Percentiles rank a stretch among this genome's conserved stretches.
phyloP scores from a whole-genome alignment of 2,113 vertebrate genomes.

The Sakesphorus luctuosus region DNA sequence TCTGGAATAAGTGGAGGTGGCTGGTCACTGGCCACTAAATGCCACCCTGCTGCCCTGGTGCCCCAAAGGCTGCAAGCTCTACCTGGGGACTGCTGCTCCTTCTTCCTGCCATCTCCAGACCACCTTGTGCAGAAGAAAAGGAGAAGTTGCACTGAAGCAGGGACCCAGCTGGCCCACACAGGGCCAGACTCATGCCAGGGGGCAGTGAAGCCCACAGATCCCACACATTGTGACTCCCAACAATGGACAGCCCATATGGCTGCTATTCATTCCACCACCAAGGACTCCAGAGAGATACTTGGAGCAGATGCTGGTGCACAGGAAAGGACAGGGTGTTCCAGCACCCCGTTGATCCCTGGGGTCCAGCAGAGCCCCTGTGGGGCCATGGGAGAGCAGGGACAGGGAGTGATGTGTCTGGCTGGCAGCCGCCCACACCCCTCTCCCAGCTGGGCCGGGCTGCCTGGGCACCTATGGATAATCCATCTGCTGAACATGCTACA shows the following conservation, averaged over 20 bases:
- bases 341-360: background rate
- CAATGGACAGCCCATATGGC: fast-evolving
- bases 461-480: slow-evolving; percentile 22
- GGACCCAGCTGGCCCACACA: background rate
- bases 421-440: background rate
- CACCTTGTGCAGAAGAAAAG: background rate
- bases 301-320: fast-evolving
- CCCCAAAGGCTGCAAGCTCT: background rate
- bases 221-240: fast-evolving
- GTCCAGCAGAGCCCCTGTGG: background rate
- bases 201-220: background rate
- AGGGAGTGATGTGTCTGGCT: fast-evolving
- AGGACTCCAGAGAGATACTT: background rate
- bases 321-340: background rate
- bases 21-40: background rate
- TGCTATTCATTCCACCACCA: background rate
- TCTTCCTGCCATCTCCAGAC: background rate
- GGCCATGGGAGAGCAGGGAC: background rate
- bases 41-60: background rate
- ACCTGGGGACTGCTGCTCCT: background rate
- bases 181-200: background rate
- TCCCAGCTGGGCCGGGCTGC: background rate
- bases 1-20: background rate
- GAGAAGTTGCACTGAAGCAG: background rate
- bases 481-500: slow-evolving; percentile 62